Conservation (phyloP, 2,113 vertebrate species). For the Cyprinus carpio region DNA sequence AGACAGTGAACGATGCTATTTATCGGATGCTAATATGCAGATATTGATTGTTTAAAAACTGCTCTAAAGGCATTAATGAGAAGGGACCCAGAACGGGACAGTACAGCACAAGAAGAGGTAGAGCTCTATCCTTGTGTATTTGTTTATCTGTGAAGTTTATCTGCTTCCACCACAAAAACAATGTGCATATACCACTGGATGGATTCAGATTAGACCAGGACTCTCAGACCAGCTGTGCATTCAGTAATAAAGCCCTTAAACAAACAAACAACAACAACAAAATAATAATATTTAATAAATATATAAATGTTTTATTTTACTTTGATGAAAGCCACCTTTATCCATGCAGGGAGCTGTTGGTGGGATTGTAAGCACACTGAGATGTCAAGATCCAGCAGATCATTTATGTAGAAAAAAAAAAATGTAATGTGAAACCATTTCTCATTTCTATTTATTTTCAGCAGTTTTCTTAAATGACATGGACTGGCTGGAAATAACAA, state of each 20-base stretch:
- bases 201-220: constrained; percentile 21
- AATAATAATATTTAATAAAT: too few relatives aligned
- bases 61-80: not conserved
- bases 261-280: not conserved
- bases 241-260: not conserved
- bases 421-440: constrained; percentile 14
- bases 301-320: too few relatives aligned
- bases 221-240: constrained; percentile 10
- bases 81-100: constrained; percentile 4
- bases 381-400: not conserved
- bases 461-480: constrained; percentile 1
- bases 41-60: constrained; percentile 22
- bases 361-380: not conserved
- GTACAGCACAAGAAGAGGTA: constrained; percentile 40
- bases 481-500: not conserved
- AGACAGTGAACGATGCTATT: constrained; percentile 68
- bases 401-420: not conserved
- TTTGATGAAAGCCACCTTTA: not conserved
- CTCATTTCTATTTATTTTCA: constrained; percentile 14
- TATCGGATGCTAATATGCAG: not conserved
- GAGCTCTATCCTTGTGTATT: constrained; percentile 20
- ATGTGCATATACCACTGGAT: not conserved
- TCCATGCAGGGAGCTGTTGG: not conserved
- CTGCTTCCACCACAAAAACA: constrained; percentile 13
- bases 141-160: constrained; percentile 37